These are phyloP conservation scores for Intellagama lesueurii DNA, from an alignment of 2,797 vertebrate species.

Conservation along the genomic window DNA sequence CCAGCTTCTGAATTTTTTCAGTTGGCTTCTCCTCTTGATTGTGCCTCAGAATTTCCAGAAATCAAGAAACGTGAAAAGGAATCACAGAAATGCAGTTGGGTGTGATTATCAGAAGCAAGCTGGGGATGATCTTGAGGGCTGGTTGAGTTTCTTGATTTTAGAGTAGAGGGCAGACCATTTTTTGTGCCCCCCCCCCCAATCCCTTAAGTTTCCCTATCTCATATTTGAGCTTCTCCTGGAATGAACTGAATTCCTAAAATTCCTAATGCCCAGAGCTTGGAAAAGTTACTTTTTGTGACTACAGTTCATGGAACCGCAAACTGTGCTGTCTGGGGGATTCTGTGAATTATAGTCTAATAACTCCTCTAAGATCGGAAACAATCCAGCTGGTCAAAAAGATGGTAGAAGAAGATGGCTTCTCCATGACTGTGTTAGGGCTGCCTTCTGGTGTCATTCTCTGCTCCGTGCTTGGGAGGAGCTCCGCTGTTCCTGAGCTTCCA, in stretches of 20 bases:
- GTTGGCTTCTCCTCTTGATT: background rate
- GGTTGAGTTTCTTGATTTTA: background rate
- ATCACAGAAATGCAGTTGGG: background rate
- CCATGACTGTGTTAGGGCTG: background rate
- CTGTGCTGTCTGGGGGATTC: too few relatives aligned
- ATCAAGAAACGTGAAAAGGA: background rate
- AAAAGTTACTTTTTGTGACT: too few relatives aligned
- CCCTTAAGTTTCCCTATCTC: background rate
- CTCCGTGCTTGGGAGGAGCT: conserved; percentile 37
- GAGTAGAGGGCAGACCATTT: background rate
- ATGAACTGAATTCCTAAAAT: background rate
- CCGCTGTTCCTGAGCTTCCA: background rate
- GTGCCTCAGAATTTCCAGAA: background rate
- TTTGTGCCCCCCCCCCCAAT: too few relatives aligned
- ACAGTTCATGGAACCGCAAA: too few relatives aligned
- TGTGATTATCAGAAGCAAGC: background rate
- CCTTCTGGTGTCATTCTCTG: background rate
- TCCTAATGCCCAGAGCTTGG: too few relatives aligned
- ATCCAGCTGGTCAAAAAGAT: background rate
- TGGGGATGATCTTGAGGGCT: background rate
- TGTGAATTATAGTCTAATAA: too few relatives aligned
- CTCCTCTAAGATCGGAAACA: background rate
- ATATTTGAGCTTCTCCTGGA: background rate
- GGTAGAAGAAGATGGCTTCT: too few relatives aligned
- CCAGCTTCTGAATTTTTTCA: background rate